phyloP scores from a whole-genome alignment of 2,888 invertebrate species.

The Lordiphosa fenestrarum region DNA sequence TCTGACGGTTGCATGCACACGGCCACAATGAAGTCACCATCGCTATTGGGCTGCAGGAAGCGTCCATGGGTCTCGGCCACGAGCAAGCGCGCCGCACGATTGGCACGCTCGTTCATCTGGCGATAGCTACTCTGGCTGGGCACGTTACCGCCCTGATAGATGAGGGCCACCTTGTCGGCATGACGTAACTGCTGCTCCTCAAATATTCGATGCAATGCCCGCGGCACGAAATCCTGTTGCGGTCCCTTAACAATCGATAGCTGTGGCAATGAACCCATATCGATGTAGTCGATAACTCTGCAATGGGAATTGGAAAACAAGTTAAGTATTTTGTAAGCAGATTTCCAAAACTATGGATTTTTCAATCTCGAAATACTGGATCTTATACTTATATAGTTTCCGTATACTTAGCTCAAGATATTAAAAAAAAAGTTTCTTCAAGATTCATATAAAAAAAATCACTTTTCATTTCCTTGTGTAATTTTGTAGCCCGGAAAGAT shows the following conservation, averaged over 20 bases:
- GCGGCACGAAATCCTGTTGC: constrained; percentile 81
- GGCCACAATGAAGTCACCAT: constrained; percentile 88
- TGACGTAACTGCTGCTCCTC: constrained; percentile 82
- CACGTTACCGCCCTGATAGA: constrained; percentile 81
- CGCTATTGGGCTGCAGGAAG: constrained; percentile 81
- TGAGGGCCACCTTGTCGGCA: constrained; percentile 83
- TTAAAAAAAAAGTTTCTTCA: too few species aligned
- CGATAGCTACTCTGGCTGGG: constrained; percentile 77
- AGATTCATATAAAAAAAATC: too few species aligned
- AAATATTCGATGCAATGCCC: constrained; percentile 83
- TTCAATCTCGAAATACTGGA: too few species aligned
- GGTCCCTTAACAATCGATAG: constrained; percentile 86
- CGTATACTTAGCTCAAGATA: too few species aligned
- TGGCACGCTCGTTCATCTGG: constrained; percentile 80
- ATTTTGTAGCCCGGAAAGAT: too few species aligned
- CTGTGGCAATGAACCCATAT: constrained; percentile 89
- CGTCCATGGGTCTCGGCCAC: constrained; percentile 71
- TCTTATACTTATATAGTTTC: too few species aligned
- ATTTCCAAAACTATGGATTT: too few species aligned
- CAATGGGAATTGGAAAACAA: too few species aligned
- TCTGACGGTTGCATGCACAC: constrained; percentile 90
- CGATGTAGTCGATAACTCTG: constrained; percentile 8
- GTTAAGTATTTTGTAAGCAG: too few species aligned
- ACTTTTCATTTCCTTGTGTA: too few species aligned
- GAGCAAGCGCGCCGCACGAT: constrained; percentile 80